Percentiles rank a stretch among this genome's conserved stretches.
Conservation (phyloP, 2,113 vertebrate species). For the Sprattus sprattus region DNA sequence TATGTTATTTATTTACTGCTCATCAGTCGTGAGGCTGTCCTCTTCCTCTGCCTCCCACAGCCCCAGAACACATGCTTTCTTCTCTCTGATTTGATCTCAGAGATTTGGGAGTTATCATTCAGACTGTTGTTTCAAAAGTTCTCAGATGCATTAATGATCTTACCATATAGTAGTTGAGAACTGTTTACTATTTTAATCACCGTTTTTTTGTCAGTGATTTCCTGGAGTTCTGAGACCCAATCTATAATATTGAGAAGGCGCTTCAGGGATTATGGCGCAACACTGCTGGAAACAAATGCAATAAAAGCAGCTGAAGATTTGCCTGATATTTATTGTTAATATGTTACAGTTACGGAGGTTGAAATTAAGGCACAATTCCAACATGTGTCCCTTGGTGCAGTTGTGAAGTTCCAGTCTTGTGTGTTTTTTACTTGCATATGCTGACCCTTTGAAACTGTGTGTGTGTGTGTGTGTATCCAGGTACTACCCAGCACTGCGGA, state of each 20-base stretch:
- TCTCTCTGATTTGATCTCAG: neutral
- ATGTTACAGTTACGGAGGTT: neutral
- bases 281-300: neutral
- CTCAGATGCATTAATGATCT: neutral
- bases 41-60: constrained; percentile 26
- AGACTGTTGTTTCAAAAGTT: neutral
- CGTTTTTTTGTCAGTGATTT: neutral
- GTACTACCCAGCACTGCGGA: constrained; percentile 93
- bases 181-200: neutral
- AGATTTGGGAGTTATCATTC: neutral
- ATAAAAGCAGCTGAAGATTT: neutral
- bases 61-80: constrained; percentile 12
- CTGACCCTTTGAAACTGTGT: neutral
- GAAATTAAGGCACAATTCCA: neutral
- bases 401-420: neutral
- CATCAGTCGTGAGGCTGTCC: neutral
- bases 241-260: neutral
- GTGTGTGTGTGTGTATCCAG: constrained; percentile 59
- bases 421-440: neutral
- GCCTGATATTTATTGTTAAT: constrained; percentile 43
- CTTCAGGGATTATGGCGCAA: neutral
- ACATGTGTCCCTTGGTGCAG: neutral
- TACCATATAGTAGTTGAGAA: neutral
- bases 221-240: neutral
- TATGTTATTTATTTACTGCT: neutral